A percentile compares a stretch with the other conserved stretches of the same genome.
phyloP scores from a whole-genome alignment of 2,113 vertebrate species.

The Corydoras maculifer region DNA sequence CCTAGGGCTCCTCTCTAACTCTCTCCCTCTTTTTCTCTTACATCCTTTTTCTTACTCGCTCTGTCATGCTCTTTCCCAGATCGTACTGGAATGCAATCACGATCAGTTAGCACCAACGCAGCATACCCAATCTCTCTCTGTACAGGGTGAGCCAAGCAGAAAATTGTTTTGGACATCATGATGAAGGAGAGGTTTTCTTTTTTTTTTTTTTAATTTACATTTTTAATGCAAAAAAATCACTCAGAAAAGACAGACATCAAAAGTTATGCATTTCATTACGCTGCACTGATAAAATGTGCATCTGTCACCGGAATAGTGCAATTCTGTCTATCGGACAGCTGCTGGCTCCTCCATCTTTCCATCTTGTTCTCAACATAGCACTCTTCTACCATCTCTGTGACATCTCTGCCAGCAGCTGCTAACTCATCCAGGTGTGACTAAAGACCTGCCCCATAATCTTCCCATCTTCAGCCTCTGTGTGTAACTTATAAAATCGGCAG shows the following conservation, averaged over 20 bases:
- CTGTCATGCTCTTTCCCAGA: constrained; percentile 21
- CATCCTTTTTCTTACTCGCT: constrained; percentile 23
- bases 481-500: constrained; percentile 18
- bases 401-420: neutral
- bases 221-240: constrained; percentile 56
- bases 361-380: constrained; percentile 1
- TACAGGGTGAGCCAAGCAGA: constrained; percentile 62
- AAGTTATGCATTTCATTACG: constrained; percentile 66
- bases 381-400: constrained; percentile 22
- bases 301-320: constrained; percentile 47
- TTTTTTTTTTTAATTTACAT: constrained; percentile 69
- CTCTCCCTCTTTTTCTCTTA: constrained; percentile 22
- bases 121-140: constrained; percentile 41
- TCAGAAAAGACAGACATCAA: constrained; percentile 42
- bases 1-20: constrained; percentile 8
- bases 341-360: constrained; percentile 1
- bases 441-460: constrained; percentile 1
- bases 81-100: constrained; percentile 27
- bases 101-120: constrained; percentile 24
- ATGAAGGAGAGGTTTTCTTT: constrained; percentile 54
- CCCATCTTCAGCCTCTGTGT: constrained; percentile 14
- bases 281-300: constrained; percentile 50
- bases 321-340: constrained; percentile 8
- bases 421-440: constrained; percentile 21
- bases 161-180: constrained; percentile 71